These are phyloP conservation scores for Mesochorus sp. DNA, from an alignment of 2,888 invertebrate species.

Conservation along the genomic window DNA sequence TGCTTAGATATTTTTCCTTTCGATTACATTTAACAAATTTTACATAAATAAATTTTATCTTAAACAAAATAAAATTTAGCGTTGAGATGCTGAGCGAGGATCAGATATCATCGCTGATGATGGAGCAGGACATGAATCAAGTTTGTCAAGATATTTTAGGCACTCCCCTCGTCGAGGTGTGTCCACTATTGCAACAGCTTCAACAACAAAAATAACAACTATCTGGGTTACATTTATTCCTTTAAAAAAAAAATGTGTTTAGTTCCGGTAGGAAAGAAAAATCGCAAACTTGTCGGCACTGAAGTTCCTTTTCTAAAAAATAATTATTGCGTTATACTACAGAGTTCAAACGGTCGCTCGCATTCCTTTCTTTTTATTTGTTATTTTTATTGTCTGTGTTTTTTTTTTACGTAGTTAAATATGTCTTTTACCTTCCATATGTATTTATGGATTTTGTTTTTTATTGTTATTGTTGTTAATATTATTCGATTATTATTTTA, in stretches of 20 bases:
- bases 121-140: conserved; percentile 88
- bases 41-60: too few relatives aligned
- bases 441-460: conserved; percentile 19
- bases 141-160: conserved; percentile 88
- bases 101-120: conserved; percentile 89
- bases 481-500: conserved; percentile 20
- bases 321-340: neutral
- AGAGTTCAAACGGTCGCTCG: conserved; percentile 10
- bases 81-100: conserved; percentile 91
- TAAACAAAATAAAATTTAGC: conserved; percentile 81
- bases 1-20: too few relatives aligned
- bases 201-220: conserved; percentile 77
- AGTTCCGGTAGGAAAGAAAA: neutral
- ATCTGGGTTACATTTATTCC: conserved; percentile 17
- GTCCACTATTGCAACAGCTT: conserved; percentile 79
- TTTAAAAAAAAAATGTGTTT: conserved; percentile 1
- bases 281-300: neutral
- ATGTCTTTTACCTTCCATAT: neutral
- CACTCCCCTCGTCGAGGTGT: conserved; percentile 84
- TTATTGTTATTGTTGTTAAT: conserved; percentile 28
- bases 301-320: conserved; percentile 19
- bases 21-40: too few relatives aligned
- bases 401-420: neutral
- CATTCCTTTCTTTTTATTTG: conserved; percentile 23
- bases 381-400: neutral